Evolutionary conservation across 2,888 invertebrate genomes (phyloP).

Genomic region (Rhopalosiphum nymphaeae): DNA sequence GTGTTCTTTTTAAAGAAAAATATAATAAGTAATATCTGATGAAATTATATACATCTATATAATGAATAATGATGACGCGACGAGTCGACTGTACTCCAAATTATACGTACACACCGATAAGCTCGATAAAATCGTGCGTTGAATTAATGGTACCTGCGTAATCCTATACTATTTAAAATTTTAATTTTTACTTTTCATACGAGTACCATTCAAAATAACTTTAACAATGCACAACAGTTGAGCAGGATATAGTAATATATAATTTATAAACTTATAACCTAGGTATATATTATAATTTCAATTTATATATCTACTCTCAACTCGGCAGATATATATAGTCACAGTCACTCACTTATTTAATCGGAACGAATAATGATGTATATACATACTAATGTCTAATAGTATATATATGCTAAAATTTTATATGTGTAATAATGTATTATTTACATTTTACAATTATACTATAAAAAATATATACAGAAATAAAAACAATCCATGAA

Average conservation of each 20-base stretch:
- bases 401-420: no score
- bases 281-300: background rate
- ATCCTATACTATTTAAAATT: background rate
- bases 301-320: background rate
- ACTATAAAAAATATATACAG: no score
- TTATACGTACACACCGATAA: background rate
- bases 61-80: background rate
- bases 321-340: background rate
- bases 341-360: background rate
- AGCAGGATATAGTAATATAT: background rate
- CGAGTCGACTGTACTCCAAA: background rate
- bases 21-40: slow-evolving; percentile 11
- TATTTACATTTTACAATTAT: no score
- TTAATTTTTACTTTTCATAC: background rate
- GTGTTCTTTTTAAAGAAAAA: background rate
- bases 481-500: background rate
- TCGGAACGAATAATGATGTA: background rate
- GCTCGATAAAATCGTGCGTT: background rate
- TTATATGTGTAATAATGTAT: no score
- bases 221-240: background rate
- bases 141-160: background rate
- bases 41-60: background rate
- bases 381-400: no score
- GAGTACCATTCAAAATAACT: background rate
- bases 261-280: background rate